Evolutionary conservation across 2,888 invertebrate genomes (phyloP), one percentile per base, ranked within the genome.

Genomic region (Cremastinae sp.): DNA sequence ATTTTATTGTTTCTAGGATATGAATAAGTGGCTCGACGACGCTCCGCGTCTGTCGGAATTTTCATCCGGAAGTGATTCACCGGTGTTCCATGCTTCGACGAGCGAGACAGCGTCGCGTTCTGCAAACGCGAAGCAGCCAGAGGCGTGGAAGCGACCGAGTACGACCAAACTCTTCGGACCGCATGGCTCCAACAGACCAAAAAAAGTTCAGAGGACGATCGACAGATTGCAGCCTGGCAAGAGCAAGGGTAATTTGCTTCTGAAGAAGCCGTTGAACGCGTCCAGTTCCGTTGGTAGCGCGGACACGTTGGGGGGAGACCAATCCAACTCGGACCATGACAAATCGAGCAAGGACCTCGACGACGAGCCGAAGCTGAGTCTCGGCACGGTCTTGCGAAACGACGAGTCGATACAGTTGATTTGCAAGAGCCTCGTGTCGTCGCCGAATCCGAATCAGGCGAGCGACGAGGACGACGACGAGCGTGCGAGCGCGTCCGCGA

Each of bases 1-100:
- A 12, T 8, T 12, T 43, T 22, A 8, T 1, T 45, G n/a, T 66
- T 91, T 95, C 0, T 95, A 96, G 92, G 96, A 96, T 87, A 96
- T 96, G 47, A 96, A 95, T 87, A 96, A 96, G 84, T 96, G 96
- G 96, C 90, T 97, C 74, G 96, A 96, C 84, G 96, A 96, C 83
- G 95, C 96, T 0, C 96, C 96, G 0, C 93, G 94, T 81, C 92
- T 94, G 77, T 93, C 94, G 0, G 94, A 94, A 82, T 93, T 94
- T 79, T 95, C 95, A 82, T 95, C 96, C 0, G 94, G 94, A 5
- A 95, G 94, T 83, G 95, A 95, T 88, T 96, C 96, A 0, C 94
- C 94, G 0, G 83, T 86, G 34, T 84, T 86, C 70, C 84, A 84
- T 75, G 80, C 86, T 7, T 83, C 87, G 18, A 80, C 85, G 22